phyloP scores from a whole-genome alignment of 2,797 vertebrate genomes.

The Falco columbarius region DNA sequence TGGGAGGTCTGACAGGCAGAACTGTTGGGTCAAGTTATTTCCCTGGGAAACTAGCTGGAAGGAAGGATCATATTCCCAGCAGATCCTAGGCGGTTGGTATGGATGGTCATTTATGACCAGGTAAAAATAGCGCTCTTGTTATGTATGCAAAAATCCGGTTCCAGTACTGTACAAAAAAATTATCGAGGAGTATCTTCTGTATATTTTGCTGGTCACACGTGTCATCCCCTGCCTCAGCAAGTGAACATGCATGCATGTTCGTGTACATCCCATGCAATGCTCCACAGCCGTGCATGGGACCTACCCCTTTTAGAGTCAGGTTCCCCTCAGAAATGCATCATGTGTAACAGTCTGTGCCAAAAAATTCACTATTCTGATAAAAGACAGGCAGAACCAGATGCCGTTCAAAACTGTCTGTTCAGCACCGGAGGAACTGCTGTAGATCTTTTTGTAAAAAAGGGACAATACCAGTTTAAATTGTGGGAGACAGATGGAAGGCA shows the following conservation, averaged over 20 bases:
- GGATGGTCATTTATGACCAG: background rate
- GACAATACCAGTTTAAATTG: background rate
- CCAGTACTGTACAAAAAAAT: background rate
- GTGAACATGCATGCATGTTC: background rate
- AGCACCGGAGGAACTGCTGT: background rate
- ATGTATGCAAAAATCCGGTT: background rate
- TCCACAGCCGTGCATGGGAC: background rate
- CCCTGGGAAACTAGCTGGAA: background rate
- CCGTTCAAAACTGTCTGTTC: background rate
- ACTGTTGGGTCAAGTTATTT: background rate
- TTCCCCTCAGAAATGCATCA: background rate
- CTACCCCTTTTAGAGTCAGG: background rate
- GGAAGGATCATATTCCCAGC: background rate
- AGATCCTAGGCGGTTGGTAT: background rate
- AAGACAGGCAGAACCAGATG: background rate
- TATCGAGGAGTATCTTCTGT: background rate
- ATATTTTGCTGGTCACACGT: background rate
- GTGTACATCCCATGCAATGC: background rate
- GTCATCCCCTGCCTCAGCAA: background rate
- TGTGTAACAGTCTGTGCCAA: background rate
- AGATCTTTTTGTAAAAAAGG: background rate
- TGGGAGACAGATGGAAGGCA: background rate
- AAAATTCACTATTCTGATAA: background rate
- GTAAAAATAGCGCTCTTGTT: background rate
- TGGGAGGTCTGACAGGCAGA: background rate